These are phyloP conservation scores for Cactoblastis cactorum DNA, from an alignment of 2,888 invertebrate species.

Conservation along the genomic window DNA sequence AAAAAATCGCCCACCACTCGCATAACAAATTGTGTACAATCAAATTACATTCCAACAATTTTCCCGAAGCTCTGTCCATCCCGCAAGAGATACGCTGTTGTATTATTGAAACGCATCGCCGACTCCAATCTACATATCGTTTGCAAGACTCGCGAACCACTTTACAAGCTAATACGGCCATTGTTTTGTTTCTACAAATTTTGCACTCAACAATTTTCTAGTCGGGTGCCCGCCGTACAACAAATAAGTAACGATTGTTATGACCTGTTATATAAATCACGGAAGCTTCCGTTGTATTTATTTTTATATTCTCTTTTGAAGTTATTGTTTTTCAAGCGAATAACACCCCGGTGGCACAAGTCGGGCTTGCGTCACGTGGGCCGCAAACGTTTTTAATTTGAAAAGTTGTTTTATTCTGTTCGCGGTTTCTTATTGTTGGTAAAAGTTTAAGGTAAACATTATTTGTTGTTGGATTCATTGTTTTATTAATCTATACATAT, in stretches of 20 bases:
- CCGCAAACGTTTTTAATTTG: background rate
- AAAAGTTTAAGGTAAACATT: too few species aligned
- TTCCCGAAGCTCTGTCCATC: background rate
- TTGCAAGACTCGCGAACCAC: background rate
- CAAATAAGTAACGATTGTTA: background rate
- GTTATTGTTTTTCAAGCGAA: background rate
- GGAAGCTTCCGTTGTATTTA: background rate
- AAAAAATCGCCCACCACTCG: background rate
- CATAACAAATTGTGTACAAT: background rate
- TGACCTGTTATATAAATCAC: background rate
- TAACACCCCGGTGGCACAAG: too few species aligned
- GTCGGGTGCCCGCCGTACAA: slow-evolving; percentile 1
- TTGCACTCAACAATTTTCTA: slow-evolving; percentile 12
- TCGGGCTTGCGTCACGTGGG: too few species aligned
- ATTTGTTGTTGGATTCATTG: too few species aligned
- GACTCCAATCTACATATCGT: slow-evolving; percentile 2
- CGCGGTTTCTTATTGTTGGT: too few species aligned
- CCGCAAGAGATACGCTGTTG: background rate
- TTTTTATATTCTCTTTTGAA: too few species aligned
- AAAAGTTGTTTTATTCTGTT: too few species aligned
- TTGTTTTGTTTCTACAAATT: slow-evolving; percentile 12
- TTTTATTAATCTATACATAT: too few species aligned
- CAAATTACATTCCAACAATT: background rate
- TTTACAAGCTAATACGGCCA: background rate
- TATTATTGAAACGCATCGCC: background rate